Evolutionary conservation across 2,888 invertebrate genomes (phyloP), one percentile per base, ranked within the genome.

Genomic region (Spisula solida): DNA sequence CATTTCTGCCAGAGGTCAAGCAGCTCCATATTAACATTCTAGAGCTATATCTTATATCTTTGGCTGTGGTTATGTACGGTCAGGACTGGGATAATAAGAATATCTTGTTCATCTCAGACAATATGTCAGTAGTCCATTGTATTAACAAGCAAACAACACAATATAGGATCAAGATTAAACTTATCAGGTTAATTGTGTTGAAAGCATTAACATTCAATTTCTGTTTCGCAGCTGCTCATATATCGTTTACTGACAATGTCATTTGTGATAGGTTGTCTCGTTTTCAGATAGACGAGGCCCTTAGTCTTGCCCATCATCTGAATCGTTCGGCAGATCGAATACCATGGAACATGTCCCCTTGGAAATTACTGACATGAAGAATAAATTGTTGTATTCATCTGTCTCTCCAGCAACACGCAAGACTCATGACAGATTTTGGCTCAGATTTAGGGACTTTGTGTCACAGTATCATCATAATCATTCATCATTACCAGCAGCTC

Each of bases 71-170:
- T 47, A 6, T 85, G 12, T 87, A 81, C 82, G 81, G 87, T 1
- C n/a, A 83, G 10, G 5, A 8, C 4, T 89, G 87, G 89, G 51
- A 31, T 16, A 87, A 89, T 41, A 82, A 79, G 60, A 86, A 89
- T 20, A 82, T 89, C 16, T 20, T 56, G 5, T 89, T 89, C 41
- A 66, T 89, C 16, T 87, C 81, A 60, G 89, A 89, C 48, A 87
- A 85, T 81, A 29, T 87, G n/a, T 51, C 80, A 16, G 82, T 85
- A 20, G 89, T 89, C 8, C 56, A 87, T 47, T 89, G 87, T 78
- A 12, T 89, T 1, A 89, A 89, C 66, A 87, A 78, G 25, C 89
- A 89, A 70, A 81, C 89, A 10, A 84, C 81, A 20, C 87, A 87
- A 78, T 84, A 89, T 70, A 55, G 83, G 31, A 16, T 55, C 20